phyloP scores from a whole-genome alignment of 53 echinoderm and acorn worm genomes.

The Temnopleurus reevesii region DNA sequence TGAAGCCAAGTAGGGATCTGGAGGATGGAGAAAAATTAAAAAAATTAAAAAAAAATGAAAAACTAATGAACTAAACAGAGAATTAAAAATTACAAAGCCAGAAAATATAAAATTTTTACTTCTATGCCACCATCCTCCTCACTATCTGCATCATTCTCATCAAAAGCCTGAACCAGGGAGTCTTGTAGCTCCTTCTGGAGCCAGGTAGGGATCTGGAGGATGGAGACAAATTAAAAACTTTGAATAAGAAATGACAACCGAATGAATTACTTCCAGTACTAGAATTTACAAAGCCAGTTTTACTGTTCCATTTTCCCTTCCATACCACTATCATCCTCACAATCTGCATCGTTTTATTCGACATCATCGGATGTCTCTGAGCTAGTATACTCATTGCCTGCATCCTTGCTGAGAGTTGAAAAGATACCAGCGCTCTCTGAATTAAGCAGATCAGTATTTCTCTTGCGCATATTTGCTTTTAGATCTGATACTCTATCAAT shows the following conservation, averaged over 20 bases:
- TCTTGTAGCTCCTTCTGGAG: constrained; percentile 91
- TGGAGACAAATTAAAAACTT: neutral
- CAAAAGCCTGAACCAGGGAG: constrained; percentile 49
- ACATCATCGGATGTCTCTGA: constrained; percentile 88
- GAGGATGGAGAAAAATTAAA: neutral
- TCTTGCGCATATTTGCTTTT: no score
- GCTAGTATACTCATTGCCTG: constrained; percentile 97
- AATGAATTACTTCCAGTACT: no score
- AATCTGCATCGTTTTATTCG: constrained; percentile 82
- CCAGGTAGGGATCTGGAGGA: constrained; percentile 97
- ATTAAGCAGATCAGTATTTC: constrained; percentile 32
- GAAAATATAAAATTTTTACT: no score
- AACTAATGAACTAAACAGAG: no score
- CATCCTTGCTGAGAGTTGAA: constrained; percentile 81
- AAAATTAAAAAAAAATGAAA: neutral
- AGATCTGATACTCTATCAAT: no score
- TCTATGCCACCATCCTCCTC: constrained; percentile 73
- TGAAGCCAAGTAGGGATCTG: constrained; percentile 97
- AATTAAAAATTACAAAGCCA: no score
- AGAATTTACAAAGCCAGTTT: no score
- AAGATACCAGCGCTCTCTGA: constrained; percentile 7
- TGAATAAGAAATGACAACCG: neutral
- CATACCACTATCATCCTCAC: constrained; percentile 66
- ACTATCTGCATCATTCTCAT: constrained; percentile 85
- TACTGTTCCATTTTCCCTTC: neutral